These are phyloP conservation scores for Orcinus orca DNA, from an alignment of 2,113 vertebrate genomes.

Conservation along the genomic window DNA sequence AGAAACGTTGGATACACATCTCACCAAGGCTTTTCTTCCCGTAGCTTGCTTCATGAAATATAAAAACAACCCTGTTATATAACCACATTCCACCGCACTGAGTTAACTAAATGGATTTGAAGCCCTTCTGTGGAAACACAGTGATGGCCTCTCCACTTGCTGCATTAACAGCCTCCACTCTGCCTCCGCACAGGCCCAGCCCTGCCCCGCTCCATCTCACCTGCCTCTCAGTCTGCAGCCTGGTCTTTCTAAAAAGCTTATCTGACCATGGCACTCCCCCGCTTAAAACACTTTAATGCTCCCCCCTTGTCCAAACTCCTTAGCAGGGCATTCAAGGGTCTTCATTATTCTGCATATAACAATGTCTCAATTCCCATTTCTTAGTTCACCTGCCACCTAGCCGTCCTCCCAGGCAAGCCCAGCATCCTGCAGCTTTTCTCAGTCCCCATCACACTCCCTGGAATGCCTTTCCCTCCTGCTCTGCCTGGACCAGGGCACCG, in stretches of 20 bases:
- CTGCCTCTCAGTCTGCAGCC: not conserved
- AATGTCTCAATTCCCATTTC: not conserved
- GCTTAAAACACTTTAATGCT: rapidly evolving
- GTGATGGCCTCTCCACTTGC: not conserved
- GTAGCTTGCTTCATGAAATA: constrained; percentile 11
- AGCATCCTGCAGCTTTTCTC: not conserved
- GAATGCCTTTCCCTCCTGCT: not conserved
- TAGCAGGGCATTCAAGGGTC: not conserved
- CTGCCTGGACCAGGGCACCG: not conserved
- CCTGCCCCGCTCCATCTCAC: not conserved
- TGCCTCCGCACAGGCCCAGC: too few species aligned
- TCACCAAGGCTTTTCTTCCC: not conserved
- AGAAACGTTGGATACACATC: not conserved
- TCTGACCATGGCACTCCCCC: not conserved
- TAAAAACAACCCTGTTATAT: not conserved
- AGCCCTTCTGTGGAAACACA: not conserved
- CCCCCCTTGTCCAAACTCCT: not conserved
- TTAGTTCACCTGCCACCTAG: not conserved
- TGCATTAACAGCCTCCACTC: rapidly evolving
- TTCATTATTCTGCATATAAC: not conserved
- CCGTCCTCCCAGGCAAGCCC: not conserved
- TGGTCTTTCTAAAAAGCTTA: not conserved
- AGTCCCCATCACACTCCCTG: rapidly evolving
- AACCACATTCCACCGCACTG: not conserved
- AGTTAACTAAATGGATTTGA: not conserved